phyloP scores from a whole-genome alignment of 37 sponge, comb jelly and placozoan species.

The Cladorhizidae sp. region DNA sequence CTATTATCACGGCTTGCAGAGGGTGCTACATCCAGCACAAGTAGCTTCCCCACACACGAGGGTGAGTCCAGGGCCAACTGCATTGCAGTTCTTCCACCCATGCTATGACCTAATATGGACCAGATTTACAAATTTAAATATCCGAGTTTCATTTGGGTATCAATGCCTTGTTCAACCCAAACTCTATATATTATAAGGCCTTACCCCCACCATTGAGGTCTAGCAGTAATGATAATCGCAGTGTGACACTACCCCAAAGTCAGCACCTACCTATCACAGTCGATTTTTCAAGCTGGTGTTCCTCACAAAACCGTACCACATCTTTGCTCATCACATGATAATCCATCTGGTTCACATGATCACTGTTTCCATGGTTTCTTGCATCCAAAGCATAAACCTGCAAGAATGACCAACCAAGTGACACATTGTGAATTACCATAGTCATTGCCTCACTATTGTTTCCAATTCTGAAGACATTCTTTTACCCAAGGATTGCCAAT shows the following conservation, averaged over 20 bases:
- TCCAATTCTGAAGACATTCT: slow-evolving; percentile 25
- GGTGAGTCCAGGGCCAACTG: slow-evolving; percentile 65
- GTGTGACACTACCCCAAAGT: too few relatives aligned
- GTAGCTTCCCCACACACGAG: slow-evolving; percentile 56
- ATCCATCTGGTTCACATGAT: slow-evolving; percentile 64
- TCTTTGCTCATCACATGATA: slow-evolving; percentile 73
- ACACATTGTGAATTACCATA: background rate
- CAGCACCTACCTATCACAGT: slow-evolving; percentile 36
- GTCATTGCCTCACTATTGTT: slow-evolving; percentile 29
- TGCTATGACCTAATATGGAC: slow-evolving; percentile 92
- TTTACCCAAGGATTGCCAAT: slow-evolving; percentile 75
- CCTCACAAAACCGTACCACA: slow-evolving; percentile 45
- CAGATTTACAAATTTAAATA: too few relatives aligned
- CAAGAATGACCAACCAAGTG: background rate
- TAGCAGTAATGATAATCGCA: too few relatives aligned
- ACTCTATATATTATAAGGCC: too few relatives aligned
- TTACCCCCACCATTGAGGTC: too few relatives aligned
- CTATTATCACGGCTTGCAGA: slow-evolving; percentile 14
- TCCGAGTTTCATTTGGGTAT: too few relatives aligned
- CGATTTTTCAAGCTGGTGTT: slow-evolving; percentile 18
- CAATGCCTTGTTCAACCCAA: too few relatives aligned
- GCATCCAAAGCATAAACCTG: slow-evolving; percentile 87
- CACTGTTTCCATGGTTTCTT: slow-evolving; percentile 92
- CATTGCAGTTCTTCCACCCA: slow-evolving; percentile 93
- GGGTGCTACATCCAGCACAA: slow-evolving; percentile 83